Conservation (phyloP, 2,888 invertebrate species). For the Elegia similella region DNA sequence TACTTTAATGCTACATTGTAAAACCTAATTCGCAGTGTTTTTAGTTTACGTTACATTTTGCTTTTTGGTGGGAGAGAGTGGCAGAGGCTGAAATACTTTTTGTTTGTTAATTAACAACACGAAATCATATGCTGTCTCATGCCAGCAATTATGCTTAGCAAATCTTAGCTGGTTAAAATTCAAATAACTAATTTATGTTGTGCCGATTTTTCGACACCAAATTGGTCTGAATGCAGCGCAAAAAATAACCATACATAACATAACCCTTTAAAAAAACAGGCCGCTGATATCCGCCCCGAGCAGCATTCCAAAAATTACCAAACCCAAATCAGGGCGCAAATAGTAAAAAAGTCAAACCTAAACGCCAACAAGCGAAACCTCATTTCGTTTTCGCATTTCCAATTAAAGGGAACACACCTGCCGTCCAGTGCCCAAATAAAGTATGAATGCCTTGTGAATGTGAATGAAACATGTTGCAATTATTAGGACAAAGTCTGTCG, state of each 20-base stretch:
- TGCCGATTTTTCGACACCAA: not conserved
- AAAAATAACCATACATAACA: constrained; percentile 5
- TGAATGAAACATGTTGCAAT: not conserved
- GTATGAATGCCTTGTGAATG: constrained; percentile 16
- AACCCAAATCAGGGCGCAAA: constrained; percentile 26
- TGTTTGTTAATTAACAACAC: too few relatives aligned
- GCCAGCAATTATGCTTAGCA: too few relatives aligned
- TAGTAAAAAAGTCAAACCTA: constrained; percentile 25
- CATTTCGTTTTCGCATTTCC: constrained; percentile 32
- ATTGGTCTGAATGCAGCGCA: not conserved
- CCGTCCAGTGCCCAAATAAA: constrained; percentile 27
- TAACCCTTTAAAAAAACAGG: constrained; percentile 5
- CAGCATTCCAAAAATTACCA: constrained; percentile 13
- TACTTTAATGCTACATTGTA: too few relatives aligned
- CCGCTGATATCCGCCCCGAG: constrained; percentile 4
- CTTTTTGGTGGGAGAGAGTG: too few relatives aligned
- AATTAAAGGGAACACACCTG: constrained; percentile 32
- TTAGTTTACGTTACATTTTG: too few relatives aligned
- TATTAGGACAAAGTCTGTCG: not conserved
- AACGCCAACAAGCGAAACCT: constrained; percentile 28
- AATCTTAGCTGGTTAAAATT: too few relatives aligned
- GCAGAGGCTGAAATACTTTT: too few relatives aligned
- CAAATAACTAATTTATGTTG: not conserved
- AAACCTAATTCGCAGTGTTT: too few relatives aligned
- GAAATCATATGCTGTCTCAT: too few relatives aligned